Conservation (phyloP, 2,888 invertebrate species). For the Meliscaeva auricollis region DNA sequence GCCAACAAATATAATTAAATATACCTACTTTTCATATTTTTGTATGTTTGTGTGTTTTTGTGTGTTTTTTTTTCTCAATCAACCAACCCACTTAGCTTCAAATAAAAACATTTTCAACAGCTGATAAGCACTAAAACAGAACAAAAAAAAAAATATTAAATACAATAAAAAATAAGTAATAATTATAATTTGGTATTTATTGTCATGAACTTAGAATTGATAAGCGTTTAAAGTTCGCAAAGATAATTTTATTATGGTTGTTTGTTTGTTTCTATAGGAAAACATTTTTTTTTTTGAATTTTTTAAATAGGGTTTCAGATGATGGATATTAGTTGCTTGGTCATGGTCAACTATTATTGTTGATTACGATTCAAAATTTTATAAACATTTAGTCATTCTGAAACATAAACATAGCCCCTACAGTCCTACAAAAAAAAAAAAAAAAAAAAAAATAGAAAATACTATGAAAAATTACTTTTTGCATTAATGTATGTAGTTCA, state of each 20-base stretch:
- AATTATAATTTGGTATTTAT: constrained; percentile 37
- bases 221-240: constrained; percentile 66
- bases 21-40: not conserved
- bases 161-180: constrained; percentile 16
- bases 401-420: too few species aligned
- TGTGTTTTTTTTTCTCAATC: not conserved
- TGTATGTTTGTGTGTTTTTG: not conserved
- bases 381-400: too few species aligned
- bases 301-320: too few species aligned
- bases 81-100: constrained; percentile 10
- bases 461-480: too few species aligned
- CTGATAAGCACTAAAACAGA: constrained; percentile 26
- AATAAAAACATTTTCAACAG: constrained; percentile 14
- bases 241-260: constrained; percentile 34
- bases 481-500: too few species aligned
- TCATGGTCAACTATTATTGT: too few species aligned
- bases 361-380: too few species aligned
- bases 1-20: constrained; percentile 25
- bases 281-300: not conserved
- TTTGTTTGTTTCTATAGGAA: too few species aligned
- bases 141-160: constrained; percentile 11
- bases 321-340: too few species aligned
- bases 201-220: constrained; percentile 68
- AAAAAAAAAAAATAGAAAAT: too few species aligned
- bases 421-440: too few species aligned